Evolutionary conservation across 2,797 vertebrate genomes (phyloP), one percentile per base, ranked within the genome.

Genomic region (Lacerta bilineata): DNA sequence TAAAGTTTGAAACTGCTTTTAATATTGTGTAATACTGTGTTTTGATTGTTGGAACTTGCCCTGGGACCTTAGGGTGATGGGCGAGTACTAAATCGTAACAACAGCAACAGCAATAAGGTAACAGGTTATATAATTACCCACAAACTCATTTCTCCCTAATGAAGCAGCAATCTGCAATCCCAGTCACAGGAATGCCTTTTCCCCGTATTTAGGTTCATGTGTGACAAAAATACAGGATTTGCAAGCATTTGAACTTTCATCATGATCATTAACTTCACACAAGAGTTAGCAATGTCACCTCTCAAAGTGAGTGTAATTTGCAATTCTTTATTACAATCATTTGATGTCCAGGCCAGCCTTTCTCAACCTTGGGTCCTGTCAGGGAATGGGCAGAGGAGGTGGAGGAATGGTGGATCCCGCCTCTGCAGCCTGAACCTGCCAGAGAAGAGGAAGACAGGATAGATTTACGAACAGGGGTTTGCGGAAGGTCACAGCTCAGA

Each of bases 241-340:
- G 55, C 29, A 77, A 85, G 59, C 17, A 33, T 77, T 43, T 77
- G 27, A 85, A 64, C 27, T 83, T 83, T n/a, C 41, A 71, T 71
- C 29, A 83, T 20, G 33, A 27, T 50, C 15, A 77, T 66, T n/a
- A 18, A 76, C 59, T 85, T 66, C 4, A 27, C 25, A 81, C 11
- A 64, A 66, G 43, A 69, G 15, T 29, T 68, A 68, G 64, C n/a
- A 18, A n/a, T 64, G 80, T 61, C 36, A 81, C 29, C 59, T n/a
- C 74, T 39, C 46, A 79, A 55, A 27, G 20, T 29, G 25, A 33
- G 15, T 66, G n/a, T 36, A 8, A 66, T 86, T 41, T 72, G 9
- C 11, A 80, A 18, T 72, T 61, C 25, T 80, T 4, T 41, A 72
- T 59, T 20, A 29, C 4, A 87, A 59, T 59, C 33, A 80, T 71